phyloP scores from a whole-genome alignment of 2,113 vertebrate species.

The Neolamprologus longior region DNA sequence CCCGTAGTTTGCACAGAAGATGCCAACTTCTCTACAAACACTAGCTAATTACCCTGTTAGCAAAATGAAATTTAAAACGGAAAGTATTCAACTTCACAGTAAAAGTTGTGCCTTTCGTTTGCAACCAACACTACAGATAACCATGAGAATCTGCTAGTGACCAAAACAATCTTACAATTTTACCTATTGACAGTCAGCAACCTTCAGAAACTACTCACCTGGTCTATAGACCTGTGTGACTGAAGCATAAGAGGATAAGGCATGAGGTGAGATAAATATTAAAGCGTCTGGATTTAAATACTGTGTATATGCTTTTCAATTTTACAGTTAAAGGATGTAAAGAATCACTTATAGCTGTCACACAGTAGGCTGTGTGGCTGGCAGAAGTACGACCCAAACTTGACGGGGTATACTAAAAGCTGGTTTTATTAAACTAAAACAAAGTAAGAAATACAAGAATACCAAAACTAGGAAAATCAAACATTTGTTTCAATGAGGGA shows the following conservation, averaged over 20 bases:
- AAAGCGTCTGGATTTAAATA: rapidly evolving
- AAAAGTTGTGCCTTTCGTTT: background rate
- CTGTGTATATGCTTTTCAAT: rapidly evolving
- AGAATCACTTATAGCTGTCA: background rate
- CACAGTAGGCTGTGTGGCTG: background rate
- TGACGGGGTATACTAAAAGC: rapidly evolving
- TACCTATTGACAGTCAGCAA: background rate
- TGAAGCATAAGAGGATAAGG: background rate
- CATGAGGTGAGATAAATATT: background rate
- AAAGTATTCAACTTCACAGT: background rate
- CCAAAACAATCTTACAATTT: background rate
- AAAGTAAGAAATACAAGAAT: rapidly evolving
- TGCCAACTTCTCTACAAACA: background rate
- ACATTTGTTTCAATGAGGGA: background rate
- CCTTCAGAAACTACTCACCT: background rate
- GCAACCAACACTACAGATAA: background rate
- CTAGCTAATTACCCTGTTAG: background rate
- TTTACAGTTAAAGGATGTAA: background rate
- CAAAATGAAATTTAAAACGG: background rate
- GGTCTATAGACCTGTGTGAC: background rate
- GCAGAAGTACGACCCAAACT: background rate
- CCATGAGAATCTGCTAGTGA: background rate
- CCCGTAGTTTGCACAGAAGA: background rate
- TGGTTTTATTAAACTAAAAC: background rate
- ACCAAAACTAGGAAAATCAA: background rate